A percentile compares a stretch with the other conserved stretches of the same genome.
phyloP scores from a whole-genome alignment of 2,113 vertebrate species.

The Capra hircus region DNA sequence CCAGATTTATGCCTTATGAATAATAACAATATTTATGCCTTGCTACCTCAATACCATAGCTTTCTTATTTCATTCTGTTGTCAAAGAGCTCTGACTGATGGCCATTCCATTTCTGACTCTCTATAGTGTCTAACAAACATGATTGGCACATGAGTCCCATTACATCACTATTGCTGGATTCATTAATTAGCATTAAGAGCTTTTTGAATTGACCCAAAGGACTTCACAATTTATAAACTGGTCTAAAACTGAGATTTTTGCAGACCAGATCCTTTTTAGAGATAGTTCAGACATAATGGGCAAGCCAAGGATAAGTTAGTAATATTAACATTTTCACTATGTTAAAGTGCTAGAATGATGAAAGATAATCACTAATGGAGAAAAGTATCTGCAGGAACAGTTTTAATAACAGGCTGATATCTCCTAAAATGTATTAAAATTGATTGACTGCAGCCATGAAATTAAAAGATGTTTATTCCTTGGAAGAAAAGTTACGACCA shows the following conservation, averaged over 20 bases:
- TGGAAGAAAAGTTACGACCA: no score
- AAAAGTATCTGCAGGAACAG: not conserved
- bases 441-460: not conserved
- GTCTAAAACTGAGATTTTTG: not conserved
- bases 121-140: not conserved
- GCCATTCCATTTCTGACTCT: not conserved
- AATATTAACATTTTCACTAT: not conserved
- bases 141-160: not conserved
- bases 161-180: not conserved
- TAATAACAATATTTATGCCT: not conserved
- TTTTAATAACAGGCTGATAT: not conserved
- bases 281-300: not conserved
- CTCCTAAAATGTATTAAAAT: not conserved
- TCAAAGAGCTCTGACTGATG: not conserved
- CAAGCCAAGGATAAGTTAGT: not conserved
- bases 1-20: not conserved
- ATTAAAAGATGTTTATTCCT: no score
- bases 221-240: not conserved
- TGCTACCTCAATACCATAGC: not conserved
- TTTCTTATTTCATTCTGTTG: not conserved
- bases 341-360: not conserved
- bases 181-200: not conserved
- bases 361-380: not conserved
- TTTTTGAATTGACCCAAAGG: not conserved
- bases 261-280: not conserved